phyloP scores from a whole-genome alignment of 2,113 vertebrate species.

The Platanista minor region DNA sequence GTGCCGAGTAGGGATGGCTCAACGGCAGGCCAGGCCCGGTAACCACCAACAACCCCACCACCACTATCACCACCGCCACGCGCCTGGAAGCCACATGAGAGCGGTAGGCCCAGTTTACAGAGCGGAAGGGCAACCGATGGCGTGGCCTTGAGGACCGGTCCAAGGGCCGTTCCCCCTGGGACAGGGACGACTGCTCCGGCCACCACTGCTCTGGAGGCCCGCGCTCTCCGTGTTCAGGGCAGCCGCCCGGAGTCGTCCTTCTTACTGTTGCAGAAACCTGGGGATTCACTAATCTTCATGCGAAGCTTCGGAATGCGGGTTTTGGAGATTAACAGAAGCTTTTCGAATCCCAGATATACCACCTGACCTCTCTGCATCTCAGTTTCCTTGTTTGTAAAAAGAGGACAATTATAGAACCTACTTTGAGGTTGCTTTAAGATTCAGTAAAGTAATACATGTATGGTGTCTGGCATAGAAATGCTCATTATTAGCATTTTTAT shows the following conservation, averaged over 20 bases:
- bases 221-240: background rate
- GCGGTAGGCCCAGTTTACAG: too few relatives aligned
- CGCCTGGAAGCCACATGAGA: background rate
- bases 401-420: background rate
- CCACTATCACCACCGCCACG: background rate
- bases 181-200: too few relatives aligned
- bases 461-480: background rate
- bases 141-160: fast-evolving
- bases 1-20: background rate
- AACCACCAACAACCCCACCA: fast-evolving
- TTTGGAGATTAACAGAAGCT: background rate
- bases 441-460: background rate
- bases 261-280: background rate
- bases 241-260: background rate
- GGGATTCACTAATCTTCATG: background rate
- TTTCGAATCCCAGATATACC: background rate
- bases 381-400: background rate
- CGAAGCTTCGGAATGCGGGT: background rate
- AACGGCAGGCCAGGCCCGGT: fast-evolving
- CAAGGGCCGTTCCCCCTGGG: too few relatives aligned
- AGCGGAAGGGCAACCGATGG: fast-evolving
- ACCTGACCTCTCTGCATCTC: background rate
- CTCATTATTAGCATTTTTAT: background rate
- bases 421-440: background rate
- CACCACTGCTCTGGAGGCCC: fast-evolving